Conservation (phyloP, 2,113 vertebrate genomes). For the Stomatorhinus ivindoensis region DNA sequence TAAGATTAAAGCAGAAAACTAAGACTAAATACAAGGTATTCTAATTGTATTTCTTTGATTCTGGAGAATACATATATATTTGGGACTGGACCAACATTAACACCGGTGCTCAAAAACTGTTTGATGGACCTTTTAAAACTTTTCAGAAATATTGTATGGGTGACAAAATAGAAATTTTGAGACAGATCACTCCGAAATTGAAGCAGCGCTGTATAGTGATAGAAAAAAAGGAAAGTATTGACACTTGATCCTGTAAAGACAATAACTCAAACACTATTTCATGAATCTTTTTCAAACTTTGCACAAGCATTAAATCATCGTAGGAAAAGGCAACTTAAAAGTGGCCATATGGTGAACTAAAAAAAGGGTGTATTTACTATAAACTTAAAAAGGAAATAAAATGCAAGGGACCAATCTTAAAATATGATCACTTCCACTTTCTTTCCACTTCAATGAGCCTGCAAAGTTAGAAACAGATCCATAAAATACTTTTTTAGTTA, state of each 20-base stretch:
- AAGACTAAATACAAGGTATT: not conserved
- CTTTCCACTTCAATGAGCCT: not conserved
- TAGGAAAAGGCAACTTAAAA: not conserved
- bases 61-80: not conserved
- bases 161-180: too few species aligned
- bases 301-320: too few species aligned
- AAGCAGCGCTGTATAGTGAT: not conserved
- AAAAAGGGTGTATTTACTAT: not conserved
- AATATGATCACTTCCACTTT: not conserved
- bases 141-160: too few species aligned
- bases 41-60: not conserved
- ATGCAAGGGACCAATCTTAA: not conserved
- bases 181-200: too few species aligned
- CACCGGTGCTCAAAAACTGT: not conserved
- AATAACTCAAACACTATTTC: too few species aligned
- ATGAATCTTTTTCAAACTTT: not conserved
- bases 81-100: not conserved
- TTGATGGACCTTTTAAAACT: not conserved
- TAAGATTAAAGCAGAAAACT: not conserved
- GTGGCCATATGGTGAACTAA: not conserved
- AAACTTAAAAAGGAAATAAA: not conserved
- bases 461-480: not conserved
- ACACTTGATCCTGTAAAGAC: not conserved
- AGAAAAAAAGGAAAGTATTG: not conserved
- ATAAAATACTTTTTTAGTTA: not conserved